phyloP scores from a whole-genome alignment of 1,140 invertebrate genomes.

The Odontomachus brunneus region DNA sequence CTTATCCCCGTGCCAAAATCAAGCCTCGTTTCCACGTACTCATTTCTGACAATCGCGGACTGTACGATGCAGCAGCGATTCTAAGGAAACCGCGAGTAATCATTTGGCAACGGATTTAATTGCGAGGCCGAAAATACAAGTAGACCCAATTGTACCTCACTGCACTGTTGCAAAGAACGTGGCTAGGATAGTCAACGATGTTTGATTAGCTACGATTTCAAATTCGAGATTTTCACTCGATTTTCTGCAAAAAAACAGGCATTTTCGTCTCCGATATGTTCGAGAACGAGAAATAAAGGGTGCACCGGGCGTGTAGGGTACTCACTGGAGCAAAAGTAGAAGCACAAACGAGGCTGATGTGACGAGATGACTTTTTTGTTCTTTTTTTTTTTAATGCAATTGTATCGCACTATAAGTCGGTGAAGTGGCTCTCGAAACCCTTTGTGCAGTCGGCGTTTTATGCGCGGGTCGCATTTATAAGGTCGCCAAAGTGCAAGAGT shows the following conservation, averaged over 20 bases:
- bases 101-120: slow-evolving; percentile 39
- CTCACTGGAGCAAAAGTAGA: slow-evolving; percentile 30
- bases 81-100: slow-evolving; percentile 21
- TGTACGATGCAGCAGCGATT: slow-evolving; percentile 39
- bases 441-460: slow-evolving; percentile 56
- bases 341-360: slow-evolving; percentile 20
- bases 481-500: slow-evolving; percentile 57
- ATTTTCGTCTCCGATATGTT: background rate
- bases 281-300: slow-evolving; percentile 19
- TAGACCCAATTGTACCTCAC: background rate
- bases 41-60: slow-evolving; percentile 33
- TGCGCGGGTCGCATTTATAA: slow-evolving; percentile 41
- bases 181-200: background rate
- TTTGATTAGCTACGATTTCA: background rate
- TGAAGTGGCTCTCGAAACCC: slow-evolving; percentile 44
- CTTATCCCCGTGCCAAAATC: slow-evolving; percentile 52
- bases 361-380: slow-evolving; percentile 5
- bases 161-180: background rate
- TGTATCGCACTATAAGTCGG: slow-evolving; percentile 33
- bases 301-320: background rate
- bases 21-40: slow-evolving; percentile 55
- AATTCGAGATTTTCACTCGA: slow-evolving; percentile 3
- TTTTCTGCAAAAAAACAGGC: slow-evolving; percentile 9
- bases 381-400: slow-evolving; percentile 48
- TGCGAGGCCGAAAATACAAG: slow-evolving; percentile 19